phyloP scores from a whole-genome alignment of 2,797 vertebrate species.

The Eulemur coronatus region DNA sequence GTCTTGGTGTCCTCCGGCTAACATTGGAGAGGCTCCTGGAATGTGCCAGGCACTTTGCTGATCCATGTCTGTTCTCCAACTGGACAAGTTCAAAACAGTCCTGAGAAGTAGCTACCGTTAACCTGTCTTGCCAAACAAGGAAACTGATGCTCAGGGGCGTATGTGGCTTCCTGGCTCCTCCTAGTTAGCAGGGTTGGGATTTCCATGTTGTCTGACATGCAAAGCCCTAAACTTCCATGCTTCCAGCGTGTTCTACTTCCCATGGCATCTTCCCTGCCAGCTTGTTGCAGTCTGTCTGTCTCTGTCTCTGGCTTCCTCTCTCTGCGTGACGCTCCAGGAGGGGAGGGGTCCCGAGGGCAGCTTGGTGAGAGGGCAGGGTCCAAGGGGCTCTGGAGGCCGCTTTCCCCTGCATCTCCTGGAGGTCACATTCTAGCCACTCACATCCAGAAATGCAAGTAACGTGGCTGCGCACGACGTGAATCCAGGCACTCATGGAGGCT shows the following conservation, averaged over 20 bases:
- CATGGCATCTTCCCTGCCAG: not conserved
- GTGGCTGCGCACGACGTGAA: rapidly evolving
- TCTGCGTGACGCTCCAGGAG: not conserved
- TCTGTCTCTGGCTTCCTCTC: not conserved
- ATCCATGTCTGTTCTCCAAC: not conserved
- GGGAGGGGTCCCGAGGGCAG: not conserved
- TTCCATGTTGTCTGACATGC: not conserved
- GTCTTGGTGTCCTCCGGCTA: not conserved
- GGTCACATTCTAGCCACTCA: not conserved
- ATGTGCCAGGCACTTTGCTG: not conserved
- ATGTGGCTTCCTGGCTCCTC: not conserved
- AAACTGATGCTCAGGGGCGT: rapidly evolving
- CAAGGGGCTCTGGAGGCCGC: not conserved
- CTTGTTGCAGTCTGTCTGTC: not conserved
- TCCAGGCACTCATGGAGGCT: not conserved
- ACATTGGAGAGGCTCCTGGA: not conserved
- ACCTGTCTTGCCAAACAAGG: not conserved
- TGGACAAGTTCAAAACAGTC: not conserved
- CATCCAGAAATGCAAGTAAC: not conserved
- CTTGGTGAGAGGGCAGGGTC: rapidly evolving
- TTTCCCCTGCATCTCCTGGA: not conserved
- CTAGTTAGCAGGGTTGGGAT: not conserved
- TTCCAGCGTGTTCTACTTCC: rapidly evolving
- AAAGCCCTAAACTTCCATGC: not conserved
- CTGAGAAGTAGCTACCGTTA: not conserved